Base-by-base conservation (phyloP, 2,888 invertebrate genomes). In the Saturnia japonica region DNA sequence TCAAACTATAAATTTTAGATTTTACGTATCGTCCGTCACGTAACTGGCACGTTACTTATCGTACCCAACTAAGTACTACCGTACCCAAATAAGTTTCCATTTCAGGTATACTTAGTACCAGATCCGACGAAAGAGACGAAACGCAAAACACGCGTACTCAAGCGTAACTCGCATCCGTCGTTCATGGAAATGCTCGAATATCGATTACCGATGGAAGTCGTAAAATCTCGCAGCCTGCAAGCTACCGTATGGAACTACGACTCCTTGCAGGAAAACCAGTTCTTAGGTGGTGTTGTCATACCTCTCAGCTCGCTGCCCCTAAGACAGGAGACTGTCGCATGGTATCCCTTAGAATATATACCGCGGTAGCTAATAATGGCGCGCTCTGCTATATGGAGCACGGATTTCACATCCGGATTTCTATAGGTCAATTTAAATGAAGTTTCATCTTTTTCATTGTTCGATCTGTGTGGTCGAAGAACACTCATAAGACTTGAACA, bases 171-270 rank as follows among this genome's bases (percentile, higher is more conserved):
- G 82, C 98, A 99, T 89, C 99, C 99, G 0, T 98, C 99, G 25
- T 99, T 99, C 91, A 99, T 99, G 98, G 98, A 99, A 95, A 98
- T 98, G 97, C 93, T 99, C 87, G 98, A 98, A 85, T 99, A 99
- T 84, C 95, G 98, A 73, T 95, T 98, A 93, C 96, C 97, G 0
- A 84, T 97, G 75, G 97, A 98, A 68, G 95, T 97, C 62, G 95
- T 99, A 22, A 95, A 95, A 83, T 95, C 94, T 76, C 95, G 97
- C 68, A 95, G 95, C 14, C 91, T 99, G n/a, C 98, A 98, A 88
- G 98, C 98, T 0, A 98, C 99, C 0, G 97, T 99, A 14, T 99
- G 99, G 99, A 97, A 98, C 86, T 97, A 98, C 88, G 99, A 99
- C 87, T 96, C 97, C 0, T 90, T 99, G 62, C 98, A 98, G 87